A percentile compares a stretch with the other conserved stretches of the same genome.
Conservation (phyloP, 2,888 invertebrate genomes). For the Heliconius ismenius region DNA sequence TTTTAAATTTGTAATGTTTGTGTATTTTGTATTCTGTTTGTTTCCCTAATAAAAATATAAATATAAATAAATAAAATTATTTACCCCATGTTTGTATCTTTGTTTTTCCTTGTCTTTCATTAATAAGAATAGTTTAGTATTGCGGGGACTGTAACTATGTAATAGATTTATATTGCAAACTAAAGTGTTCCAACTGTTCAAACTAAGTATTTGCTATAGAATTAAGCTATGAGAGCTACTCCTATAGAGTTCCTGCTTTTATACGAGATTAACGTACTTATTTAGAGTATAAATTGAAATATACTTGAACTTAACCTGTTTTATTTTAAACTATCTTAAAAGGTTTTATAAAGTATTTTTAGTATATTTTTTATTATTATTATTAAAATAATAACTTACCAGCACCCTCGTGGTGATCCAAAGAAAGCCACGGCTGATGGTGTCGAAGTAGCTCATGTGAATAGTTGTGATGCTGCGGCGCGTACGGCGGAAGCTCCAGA, state of each 20-base stretch:
- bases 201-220: neutral
- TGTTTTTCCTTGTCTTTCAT: neutral
- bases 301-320: constrained; percentile 1
- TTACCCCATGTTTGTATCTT: neutral
- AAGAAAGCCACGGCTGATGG: constrained; percentile 72
- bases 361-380: neutral
- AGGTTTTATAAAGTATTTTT: neutral
- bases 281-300: constrained; percentile 20
- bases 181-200: neutral
- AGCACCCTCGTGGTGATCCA: constrained; percentile 71
- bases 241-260: constrained; percentile 20
- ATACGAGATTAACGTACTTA: constrained; percentile 26
- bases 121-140: neutral
- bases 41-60: no score
- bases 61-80: neutral
- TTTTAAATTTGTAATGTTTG: no score
- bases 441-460: constrained; percentile 72
- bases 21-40: no score
- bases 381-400: constrained; percentile 52
- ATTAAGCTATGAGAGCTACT: constrained; percentile 32
- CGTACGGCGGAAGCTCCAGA: constrained; percentile 69
- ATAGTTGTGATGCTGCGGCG: constrained; percentile 68
- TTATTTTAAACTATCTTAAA: neutral
- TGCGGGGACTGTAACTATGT: neutral
- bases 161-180: neutral